Conservation (phyloP, 2,113 vertebrate genomes). For the Orycteropus afer region DNA sequence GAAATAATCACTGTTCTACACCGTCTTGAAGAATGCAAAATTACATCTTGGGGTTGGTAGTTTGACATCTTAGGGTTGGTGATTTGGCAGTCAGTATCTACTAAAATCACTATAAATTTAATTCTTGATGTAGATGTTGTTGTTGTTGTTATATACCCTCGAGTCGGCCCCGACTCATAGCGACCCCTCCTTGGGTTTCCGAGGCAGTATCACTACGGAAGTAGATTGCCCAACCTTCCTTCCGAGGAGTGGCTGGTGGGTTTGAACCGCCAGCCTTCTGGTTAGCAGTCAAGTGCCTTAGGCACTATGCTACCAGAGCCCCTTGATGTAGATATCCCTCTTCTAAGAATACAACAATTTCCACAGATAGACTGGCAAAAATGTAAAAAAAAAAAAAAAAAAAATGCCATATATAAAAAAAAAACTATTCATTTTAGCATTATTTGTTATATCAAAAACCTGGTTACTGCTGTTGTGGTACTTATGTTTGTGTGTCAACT, state of each 20-base stretch:
- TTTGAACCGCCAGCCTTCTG: too few species aligned
- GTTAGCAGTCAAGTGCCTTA: too few species aligned
- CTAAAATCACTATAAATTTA: constrained; percentile 1
- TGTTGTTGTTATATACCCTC: too few species aligned
- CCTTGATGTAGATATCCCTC: background rate
- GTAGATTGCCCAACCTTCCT: too few species aligned
- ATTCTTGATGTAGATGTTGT: background rate
- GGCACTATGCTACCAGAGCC: too few species aligned
- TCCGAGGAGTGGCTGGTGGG: too few species aligned
- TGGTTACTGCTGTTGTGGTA: too few species aligned
- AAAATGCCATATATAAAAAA: background rate
- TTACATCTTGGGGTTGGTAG: background rate
- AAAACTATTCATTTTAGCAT: background rate
- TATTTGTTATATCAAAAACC: background rate
- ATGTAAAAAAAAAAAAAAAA: background rate
- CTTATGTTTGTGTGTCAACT: too few species aligned
- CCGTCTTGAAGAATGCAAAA: background rate
- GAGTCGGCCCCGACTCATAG: too few species aligned
- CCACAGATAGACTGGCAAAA: background rate
- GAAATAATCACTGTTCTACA: background rate
- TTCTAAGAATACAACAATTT: background rate
- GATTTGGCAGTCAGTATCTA: background rate
- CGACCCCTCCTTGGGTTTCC: too few species aligned
- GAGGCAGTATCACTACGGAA: too few species aligned
- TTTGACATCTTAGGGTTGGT: background rate